Conservation (phyloP, 2,113 vertebrate species). For the Excalfactoria chinensis region DNA sequence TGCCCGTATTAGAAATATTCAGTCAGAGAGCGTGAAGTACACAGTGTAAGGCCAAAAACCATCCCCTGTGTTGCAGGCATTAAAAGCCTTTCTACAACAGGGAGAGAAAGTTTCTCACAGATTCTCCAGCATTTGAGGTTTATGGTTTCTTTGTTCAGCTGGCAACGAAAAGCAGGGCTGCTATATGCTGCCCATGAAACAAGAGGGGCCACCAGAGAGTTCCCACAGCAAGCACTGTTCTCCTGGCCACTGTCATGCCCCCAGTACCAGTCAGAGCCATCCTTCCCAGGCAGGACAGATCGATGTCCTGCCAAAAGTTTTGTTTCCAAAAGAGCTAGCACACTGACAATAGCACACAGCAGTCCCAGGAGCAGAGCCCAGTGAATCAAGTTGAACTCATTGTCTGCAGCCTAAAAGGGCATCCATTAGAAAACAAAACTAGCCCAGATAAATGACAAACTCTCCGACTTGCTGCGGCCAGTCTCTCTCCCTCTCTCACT, state of each 20-base stretch:
- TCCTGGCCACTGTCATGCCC: not conserved
- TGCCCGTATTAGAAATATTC: not conserved
- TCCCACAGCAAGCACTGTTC: not conserved
- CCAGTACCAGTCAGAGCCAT: constrained; percentile 9
- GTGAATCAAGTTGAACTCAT: accelerated
- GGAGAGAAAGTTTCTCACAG: not conserved
- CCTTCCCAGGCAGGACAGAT: not conserved
- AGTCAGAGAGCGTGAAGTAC: not conserved
- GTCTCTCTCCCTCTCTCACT: no score
- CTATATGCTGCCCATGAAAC: not conserved
- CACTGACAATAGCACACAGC: constrained; percentile 6
- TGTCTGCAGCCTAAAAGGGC: not conserved
- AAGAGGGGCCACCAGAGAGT: not conserved
- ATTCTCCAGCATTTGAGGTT: not conserved
- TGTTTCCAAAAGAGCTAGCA: not conserved
- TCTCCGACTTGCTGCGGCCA: no score
- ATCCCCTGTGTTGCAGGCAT: not conserved
- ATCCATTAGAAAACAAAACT: not conserved
- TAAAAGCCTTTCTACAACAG: not conserved
- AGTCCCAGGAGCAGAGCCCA: accelerated
- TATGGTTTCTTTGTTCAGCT: not conserved
- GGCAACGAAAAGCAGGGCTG: not conserved
- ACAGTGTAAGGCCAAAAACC: not conserved
- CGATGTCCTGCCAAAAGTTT: not conserved
- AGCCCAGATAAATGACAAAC: constrained; percentile 39